Base-by-base conservation (phyloP, 2,113 vertebrate species). In the Galbula dea region DNA sequence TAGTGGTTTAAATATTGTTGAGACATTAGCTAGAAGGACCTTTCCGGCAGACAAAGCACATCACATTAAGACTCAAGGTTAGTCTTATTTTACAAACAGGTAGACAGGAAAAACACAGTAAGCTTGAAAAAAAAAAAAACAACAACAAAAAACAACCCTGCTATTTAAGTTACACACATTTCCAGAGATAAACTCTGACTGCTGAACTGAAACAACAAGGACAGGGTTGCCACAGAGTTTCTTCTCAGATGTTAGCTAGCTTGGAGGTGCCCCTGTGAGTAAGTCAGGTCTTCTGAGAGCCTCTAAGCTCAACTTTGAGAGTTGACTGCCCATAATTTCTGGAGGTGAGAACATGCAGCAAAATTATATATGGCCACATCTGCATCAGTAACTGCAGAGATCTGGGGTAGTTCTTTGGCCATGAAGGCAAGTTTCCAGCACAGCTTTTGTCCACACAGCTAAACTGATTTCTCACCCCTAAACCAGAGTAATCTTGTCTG, bases 151-250 rank as follows among this genome's bases (percentile, higher is more conserved):
- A 3, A 1, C n/a, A 58, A 34, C 6, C 17, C 18, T 27, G 19
- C 30, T 68, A 68, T 68, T 62, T 49, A 62, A 81, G 16, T 49
- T 69, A 10, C 45, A 21, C 29, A 15, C 5, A 32, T 71, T 82
- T 59, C 45, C 9, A 11, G 45, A 13, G 23, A 21, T 61, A 23
- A 66, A 66, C 39, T 59, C 34, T 45, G 39, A 10, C 58, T 77
- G 39, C 37, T 1, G 0, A 19, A 54, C 10, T 52, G 58, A 37
- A 41, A 66, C 12, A 72, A 24, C 20, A 69, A 68, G 39, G 34
- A 29, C 23, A 22, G 0, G 3, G 65, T 51, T 21, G 62, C 24
- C 1, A 0, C 21, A 45, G 22, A 72, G 36, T 32, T 37, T 39
- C 51, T 63, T 15, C 34, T 69, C 45, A 41, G 32, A 23, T 5